Conservation (phyloP, 2,888 invertebrate species). For the Operophtera brumata region DNA sequence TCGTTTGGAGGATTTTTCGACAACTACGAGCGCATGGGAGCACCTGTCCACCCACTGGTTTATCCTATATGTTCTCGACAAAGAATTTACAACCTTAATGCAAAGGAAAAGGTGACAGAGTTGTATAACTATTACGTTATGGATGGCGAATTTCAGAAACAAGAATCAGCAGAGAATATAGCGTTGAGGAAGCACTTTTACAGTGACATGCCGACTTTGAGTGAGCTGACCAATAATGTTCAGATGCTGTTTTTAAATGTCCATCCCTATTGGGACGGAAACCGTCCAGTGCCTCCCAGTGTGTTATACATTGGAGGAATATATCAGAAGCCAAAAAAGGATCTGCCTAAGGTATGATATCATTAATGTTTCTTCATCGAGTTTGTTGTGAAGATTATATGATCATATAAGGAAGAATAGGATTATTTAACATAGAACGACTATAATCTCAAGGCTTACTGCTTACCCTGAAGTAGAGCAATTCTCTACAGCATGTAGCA, state of each 20-base stretch:
- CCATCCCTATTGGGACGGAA: conserved; percentile 50
- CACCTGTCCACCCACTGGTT: conserved; percentile 44
- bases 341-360: conserved; percentile 48
- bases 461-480: too few relatives aligned
- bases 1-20: conserved; percentile 29
- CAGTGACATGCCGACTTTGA: conserved; percentile 28
- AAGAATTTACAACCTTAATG: conserved; percentile 41
- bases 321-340: conserved; percentile 49
- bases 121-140: conserved; percentile 32
- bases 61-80: conserved; percentile 36
- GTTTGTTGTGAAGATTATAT: too few relatives aligned
- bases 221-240: conserved; percentile 41
- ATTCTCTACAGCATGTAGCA: too few relatives aligned
- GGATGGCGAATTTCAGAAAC: neutral
- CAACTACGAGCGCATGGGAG: conserved; percentile 40
- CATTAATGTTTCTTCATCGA: too few relatives aligned
- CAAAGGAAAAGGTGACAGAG: conserved; percentile 41
- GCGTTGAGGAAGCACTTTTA: conserved; percentile 24
- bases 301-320: conserved; percentile 62
- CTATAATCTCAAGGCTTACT: too few relatives aligned
- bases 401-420: too few relatives aligned
- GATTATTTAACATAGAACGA: too few relatives aligned
- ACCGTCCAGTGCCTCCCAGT: conserved; percentile 56
- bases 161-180: conserved; percentile 14
- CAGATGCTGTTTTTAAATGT: conserved; percentile 56